Evolutionary conservation across 2,113 vertebrate genomes (phyloP).

Genomic region (Ochotona princeps): DNA sequence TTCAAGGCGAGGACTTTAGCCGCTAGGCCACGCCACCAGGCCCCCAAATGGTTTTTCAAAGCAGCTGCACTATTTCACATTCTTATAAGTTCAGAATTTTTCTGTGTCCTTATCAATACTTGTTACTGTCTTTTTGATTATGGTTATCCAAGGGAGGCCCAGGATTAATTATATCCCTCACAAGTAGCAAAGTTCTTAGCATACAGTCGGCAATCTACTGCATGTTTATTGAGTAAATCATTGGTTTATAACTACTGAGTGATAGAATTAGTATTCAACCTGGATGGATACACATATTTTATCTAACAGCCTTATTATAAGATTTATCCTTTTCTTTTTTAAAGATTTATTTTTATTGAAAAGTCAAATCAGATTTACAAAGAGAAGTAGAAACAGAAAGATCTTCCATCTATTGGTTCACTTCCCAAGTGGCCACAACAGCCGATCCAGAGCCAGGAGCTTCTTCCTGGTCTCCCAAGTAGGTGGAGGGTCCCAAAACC

Average conservation of each 20-base stretch:
- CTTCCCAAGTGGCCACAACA: too few species aligned
- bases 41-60: not conserved
- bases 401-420: too few species aligned
- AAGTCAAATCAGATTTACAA: too few species aligned
- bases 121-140: not conserved
- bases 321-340: too few species aligned
- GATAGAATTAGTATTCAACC: not conserved
- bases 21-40: too few species aligned
- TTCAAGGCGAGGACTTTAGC: too few species aligned
- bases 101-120: not conserved
- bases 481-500: not conserved
- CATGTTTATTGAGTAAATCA: not conserved
- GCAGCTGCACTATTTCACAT: not conserved
- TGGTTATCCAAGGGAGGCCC: not conserved
- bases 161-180: not conserved
- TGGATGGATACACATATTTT: not conserved
- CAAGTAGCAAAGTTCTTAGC: not conserved
- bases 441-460: too few species aligned
- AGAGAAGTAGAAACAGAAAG: too few species aligned
- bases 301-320: conserved; percentile 27
- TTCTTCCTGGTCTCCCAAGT: not conserved
- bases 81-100: not conserved
- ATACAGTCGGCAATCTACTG: not conserved
- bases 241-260: not conserved
- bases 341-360: too few species aligned